Evolutionary conservation across 2,797 vertebrate species (phyloP).

Genomic region (Psittacula echo): DNA sequence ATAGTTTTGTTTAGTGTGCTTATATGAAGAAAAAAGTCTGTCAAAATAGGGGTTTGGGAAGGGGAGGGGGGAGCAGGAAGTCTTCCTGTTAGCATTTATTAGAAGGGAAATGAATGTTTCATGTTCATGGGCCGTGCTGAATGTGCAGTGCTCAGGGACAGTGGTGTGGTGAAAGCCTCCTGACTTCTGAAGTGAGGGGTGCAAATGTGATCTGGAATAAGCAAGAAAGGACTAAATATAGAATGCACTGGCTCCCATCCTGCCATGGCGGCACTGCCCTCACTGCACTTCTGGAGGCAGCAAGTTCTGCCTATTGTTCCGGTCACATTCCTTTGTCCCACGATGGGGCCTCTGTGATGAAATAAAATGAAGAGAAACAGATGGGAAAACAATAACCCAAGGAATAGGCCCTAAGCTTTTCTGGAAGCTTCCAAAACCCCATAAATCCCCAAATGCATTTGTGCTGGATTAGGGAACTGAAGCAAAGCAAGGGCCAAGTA

Average conservation of each 20-base stretch:
- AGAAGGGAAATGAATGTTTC: conserved; percentile 44
- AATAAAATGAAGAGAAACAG: conserved; percentile 69
- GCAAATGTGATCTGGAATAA: conserved; percentile 48
- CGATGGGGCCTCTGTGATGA: conserved; percentile 55
- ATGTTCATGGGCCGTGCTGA: conserved; percentile 10
- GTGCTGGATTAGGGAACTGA: conserved; percentile 54
- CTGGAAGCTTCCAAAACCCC: conserved; percentile 59
- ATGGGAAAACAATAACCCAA: conserved; percentile 67
- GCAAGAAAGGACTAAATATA: conserved; percentile 65
- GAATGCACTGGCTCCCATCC: conserved; percentile 26
- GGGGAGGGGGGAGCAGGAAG: neutral
- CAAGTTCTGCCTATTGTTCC: conserved; percentile 67
- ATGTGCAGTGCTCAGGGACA: neutral
- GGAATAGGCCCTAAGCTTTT: conserved; percentile 34
- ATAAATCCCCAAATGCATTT: conserved; percentile 62
- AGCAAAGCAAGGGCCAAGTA: conserved; percentile 26
- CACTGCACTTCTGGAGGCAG: conserved; percentile 41
- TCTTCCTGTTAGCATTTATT: conserved; percentile 56
- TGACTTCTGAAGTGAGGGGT: neutral
- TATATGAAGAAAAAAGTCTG: conserved; percentile 6
- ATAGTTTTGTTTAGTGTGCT: conserved; percentile 45
- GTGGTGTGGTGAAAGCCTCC: conserved; percentile 26
- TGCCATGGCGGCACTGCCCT: conserved; percentile 32
- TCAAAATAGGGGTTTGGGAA: conserved; percentile 25
- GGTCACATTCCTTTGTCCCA: conserved; percentile 63